Evolutionary conservation across 92 coral and sea anemone species (phyloP), one percentile per base, ranked within the genome.

Genomic region (Muricea muricata): DNA sequence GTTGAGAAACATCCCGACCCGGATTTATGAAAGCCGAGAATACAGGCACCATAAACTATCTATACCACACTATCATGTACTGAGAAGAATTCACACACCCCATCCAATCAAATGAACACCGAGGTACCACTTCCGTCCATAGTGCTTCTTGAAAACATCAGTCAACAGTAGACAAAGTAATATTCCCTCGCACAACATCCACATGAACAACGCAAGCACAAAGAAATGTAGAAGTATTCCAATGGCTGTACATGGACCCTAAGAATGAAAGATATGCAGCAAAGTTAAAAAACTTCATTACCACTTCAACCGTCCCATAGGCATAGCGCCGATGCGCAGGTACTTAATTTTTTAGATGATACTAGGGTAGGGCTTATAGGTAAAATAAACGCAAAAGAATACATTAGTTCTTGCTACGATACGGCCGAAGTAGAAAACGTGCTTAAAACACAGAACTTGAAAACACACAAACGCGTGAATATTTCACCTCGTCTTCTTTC

Each of bases 181-280:
- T 35, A 86, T 65, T 14, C 93, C 98, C 54, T 93, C 98, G 57
- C 97, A 94, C 65, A 94, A 58, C 97, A 94, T 93, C 98, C 98
- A 94, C 10, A 91, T 86, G 79, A 94, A 94, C 86, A 94, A 57
- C 25, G 98, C 88, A 47, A 94, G 87, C 9, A 94, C 76, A 76
- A 91, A 91, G 72, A 89, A 94, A 30, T 93, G 98, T 7, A 94
- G 83, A 26, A 94, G 72, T 21, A 81, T 91, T 3, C 97, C 98
- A 57, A 93, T 54, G 23, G 88, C 92, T 4, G 91, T 87, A 77
- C 98, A 94, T 17, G 88, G 91, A 65, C 45, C 90, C 98, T 94
- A 57, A 34, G 75, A 74, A 61, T 37, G 14, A 17, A 45, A 45
- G 14, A 45, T 12, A 45, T 45, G 9, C 1, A 30, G 14, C 10